These are phyloP conservation scores for Coelinius sp. DNA, from an alignment of 2,888 invertebrate species.

Conservation along the genomic window DNA sequence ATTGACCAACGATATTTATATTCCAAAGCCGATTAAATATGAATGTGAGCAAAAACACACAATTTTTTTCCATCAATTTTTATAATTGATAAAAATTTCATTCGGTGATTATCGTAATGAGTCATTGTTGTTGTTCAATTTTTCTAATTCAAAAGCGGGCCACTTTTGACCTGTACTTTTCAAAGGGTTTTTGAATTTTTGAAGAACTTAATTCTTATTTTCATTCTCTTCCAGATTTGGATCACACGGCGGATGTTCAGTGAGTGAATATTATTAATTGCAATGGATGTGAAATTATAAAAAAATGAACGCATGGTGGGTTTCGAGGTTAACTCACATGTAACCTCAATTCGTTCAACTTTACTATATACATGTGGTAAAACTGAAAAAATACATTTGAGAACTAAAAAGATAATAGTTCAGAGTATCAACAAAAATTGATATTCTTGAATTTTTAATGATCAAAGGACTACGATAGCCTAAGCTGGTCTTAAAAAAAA, in stretches of 20 bases:
- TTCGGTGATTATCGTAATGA: too few relatives aligned
- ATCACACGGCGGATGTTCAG: slow-evolving; percentile 99
- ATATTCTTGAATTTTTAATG: too few relatives aligned
- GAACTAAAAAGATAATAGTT: not conserved
- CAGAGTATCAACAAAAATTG: too few relatives aligned
- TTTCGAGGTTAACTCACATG: not conserved
- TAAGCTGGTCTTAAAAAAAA: too few relatives aligned
- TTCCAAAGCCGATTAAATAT: slow-evolving; percentile 80
- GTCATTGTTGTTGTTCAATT: not conserved
- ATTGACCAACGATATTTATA: slow-evolving; percentile 76
- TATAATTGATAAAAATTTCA: too few relatives aligned
- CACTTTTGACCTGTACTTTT: not conserved
- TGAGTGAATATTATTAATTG: slow-evolving; percentile 74
- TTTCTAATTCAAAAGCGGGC: not conserved
- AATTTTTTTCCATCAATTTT: not conserved
- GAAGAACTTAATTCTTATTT: slow-evolving; percentile 4
- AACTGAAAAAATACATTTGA: not conserved
- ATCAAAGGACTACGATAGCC: too few relatives aligned
- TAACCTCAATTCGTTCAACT: not conserved
- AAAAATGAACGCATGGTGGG: not conserved
- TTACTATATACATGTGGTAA: not conserved
- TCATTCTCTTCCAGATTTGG: slow-evolving; percentile 82
- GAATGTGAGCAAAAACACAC: slow-evolving; percentile 79
- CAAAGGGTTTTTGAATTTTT: not conserved
- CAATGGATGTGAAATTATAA: not conserved